These are phyloP conservation scores for Manis pentadactyla DNA, from an alignment of 2,797 vertebrate genomes.

Conservation along the genomic window DNA sequence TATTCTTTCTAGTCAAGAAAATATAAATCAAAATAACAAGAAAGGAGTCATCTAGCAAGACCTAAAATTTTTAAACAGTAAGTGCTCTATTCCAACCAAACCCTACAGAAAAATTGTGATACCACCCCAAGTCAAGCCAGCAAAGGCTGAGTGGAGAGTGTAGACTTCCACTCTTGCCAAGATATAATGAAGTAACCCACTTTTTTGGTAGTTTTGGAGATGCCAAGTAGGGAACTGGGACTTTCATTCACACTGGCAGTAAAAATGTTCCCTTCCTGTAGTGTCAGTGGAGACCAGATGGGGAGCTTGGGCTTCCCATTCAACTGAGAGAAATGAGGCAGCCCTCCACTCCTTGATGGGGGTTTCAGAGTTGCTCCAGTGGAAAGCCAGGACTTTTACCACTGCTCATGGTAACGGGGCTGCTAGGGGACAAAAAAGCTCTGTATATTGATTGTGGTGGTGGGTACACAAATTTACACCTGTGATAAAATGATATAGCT, in stretches of 20 bases:
- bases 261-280: neutral
- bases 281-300: neutral
- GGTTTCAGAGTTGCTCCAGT: neutral
- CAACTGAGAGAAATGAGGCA: neutral
- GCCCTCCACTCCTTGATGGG: rapidly evolving
- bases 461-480: neutral
- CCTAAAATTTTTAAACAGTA: neutral
- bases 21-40: neutral
- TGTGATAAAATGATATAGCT: neutral
- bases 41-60: neutral
- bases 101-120: neutral
- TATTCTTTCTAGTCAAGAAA: neutral
- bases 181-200: neutral
- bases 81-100: neutral
- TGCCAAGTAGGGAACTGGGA: neutral
- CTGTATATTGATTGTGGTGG: neutral
- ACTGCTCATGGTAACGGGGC: neutral
- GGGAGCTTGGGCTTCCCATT: neutral
- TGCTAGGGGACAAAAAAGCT: neutral
- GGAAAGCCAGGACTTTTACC: neutral
- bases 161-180: neutral
- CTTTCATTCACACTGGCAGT: neutral
- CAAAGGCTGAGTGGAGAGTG: neutral
- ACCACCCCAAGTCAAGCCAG: neutral
- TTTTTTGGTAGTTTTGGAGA: neutral